Percentiles rank a stretch among this genome's conserved stretches.
phyloP scores from a whole-genome alignment of 2,113 vertebrate genomes.

The Miniopterus natalensis region DNA sequence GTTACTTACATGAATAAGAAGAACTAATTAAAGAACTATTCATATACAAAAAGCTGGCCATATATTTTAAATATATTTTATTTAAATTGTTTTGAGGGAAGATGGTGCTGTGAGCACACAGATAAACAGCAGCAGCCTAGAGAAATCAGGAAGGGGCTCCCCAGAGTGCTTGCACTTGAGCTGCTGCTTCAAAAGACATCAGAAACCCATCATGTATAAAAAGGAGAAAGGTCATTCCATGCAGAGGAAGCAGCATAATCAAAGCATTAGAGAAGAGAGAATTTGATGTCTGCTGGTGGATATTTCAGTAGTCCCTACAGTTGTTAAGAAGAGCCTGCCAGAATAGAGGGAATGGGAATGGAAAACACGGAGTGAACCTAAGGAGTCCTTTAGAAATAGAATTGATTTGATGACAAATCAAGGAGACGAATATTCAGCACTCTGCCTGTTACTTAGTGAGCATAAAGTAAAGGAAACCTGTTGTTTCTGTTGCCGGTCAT shows the following conservation, averaged over 20 bases:
- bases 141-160: not conserved
- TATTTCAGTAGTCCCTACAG: not conserved
- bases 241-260: not conserved
- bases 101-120: not conserved
- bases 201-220: not conserved
- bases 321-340: not conserved
- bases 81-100: conserved; percentile 17
- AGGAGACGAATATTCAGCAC: not conserved
- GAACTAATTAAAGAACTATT: not conserved
- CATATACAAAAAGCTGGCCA: not conserved
- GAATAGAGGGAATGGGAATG: too few relatives aligned
- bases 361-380: not conserved
- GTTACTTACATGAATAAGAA: not conserved
- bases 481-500: not conserved
- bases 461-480: not conserved
- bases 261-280: not conserved
- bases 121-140: not conserved
- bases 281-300: not conserved
- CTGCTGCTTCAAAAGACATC: not conserved
- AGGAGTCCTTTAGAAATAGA: not conserved
- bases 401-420: not conserved
- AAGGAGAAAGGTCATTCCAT: not conserved
- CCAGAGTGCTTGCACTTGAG: not conserved
- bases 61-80: not conserved
- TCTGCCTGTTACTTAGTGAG: not conserved